Evolutionary conservation across 1,140 invertebrate genomes (phyloP).

Genomic region (Battus philenor): DNA sequence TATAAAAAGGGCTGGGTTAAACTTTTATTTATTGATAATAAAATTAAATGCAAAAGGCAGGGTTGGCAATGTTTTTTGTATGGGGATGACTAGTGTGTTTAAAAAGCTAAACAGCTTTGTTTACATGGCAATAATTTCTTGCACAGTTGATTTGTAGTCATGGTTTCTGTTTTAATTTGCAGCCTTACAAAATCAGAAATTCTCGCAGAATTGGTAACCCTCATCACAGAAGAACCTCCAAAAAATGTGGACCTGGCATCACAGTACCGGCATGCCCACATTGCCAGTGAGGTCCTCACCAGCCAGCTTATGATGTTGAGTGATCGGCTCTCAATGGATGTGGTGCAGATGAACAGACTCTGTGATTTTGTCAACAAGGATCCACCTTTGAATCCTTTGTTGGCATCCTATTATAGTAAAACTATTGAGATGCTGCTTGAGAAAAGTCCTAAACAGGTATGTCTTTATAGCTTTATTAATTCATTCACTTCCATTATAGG

Average conservation of each 20-base stretch:
- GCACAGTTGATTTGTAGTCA: no score
- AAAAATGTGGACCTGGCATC: conserved; percentile 84
- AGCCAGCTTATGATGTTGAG: conserved; percentile 87
- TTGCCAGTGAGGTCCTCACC: conserved; percentile 95
- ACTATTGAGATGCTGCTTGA: conserved; percentile 91
- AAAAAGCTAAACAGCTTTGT: no score
- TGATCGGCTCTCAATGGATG: conserved; percentile 88
- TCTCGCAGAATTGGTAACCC: conserved; percentile 89
- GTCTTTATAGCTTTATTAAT: no score
- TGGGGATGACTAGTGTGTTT: no score
- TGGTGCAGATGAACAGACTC: conserved; percentile 86
- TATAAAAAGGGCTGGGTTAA: no score
- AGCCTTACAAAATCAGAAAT: conserved; percentile 90
- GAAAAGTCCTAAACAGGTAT: conserved; percentile 79
- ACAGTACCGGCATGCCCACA: conserved; percentile 93
- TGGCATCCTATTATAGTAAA: conserved; percentile 97
- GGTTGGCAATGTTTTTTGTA: no score
- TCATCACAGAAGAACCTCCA: conserved; percentile 91
- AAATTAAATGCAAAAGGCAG: no score
- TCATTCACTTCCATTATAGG: neutral
- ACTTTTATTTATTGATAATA: no score
- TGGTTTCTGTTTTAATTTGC: conserved; percentile 67
- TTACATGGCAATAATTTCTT: no score
- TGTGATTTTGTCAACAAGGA: conserved; percentile 93
- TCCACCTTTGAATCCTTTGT: conserved; percentile 92